These are phyloP conservation scores for Pelecanoides urinatrix DNA, from an alignment of 2,113 vertebrate species.

Conservation along the genomic window DNA sequence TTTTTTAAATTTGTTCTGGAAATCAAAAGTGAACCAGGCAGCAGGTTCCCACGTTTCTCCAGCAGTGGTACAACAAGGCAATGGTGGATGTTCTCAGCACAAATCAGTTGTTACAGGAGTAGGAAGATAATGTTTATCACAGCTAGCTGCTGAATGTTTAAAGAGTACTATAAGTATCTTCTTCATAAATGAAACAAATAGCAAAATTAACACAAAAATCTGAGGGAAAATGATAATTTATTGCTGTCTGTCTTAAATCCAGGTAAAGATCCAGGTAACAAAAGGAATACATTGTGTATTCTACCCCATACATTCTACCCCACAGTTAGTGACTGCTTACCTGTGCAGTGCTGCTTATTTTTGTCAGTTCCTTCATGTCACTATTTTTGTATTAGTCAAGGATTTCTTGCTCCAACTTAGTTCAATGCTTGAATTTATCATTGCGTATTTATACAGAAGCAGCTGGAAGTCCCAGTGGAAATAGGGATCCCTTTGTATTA, in stretches of 20 bases:
- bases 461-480: background rate
- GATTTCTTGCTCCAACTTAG: background rate
- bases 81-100: background rate
- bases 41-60: background rate
- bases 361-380: background rate
- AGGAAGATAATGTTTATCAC: slow-evolving; percentile 26
- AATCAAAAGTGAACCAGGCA: background rate
- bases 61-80: background rate
- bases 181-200: slow-evolving; percentile 9
- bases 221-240: background rate
- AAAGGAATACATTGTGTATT: background rate
- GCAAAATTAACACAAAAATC: background rate
- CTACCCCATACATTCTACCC: background rate
- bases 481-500: background rate
- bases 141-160: background rate
- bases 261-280: background rate
- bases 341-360: background rate
- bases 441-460: background rate
- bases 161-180: background rate
- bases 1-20: background rate
- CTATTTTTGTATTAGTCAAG: background rate
- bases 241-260: background rate
- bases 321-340: background rate
- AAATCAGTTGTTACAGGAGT: background rate
- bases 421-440: background rate